These are phyloP conservation scores for Melanotus villosus DNA, from an alignment of 2,888 invertebrate genomes.

Conservation along the genomic window DNA sequence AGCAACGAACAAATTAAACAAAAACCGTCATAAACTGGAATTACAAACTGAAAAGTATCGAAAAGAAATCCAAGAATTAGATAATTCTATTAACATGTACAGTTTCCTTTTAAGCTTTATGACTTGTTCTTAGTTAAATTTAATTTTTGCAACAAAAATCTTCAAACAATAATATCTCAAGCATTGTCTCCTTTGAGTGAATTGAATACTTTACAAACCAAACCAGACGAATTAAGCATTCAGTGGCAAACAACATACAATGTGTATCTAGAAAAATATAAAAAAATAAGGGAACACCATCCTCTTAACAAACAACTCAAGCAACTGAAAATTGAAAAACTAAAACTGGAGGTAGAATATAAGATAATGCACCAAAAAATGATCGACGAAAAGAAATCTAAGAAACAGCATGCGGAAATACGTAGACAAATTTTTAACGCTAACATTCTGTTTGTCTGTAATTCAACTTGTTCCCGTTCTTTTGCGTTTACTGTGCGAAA, in stretches of 20 bases:
- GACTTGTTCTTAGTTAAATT: too few relatives aligned
- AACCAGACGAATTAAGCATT: background rate
- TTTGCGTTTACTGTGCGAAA: too few relatives aligned
- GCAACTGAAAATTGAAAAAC: background rate
- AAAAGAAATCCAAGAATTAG: background rate
- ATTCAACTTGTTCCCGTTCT: too few relatives aligned
- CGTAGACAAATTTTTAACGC: background rate
- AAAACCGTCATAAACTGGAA: background rate
- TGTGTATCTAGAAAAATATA: constrained; percentile 2
- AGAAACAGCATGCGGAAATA: background rate
- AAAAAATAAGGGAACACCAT: background rate
- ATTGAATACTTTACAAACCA: background rate
- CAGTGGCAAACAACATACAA: background rate
- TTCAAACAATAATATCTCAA: too few relatives aligned
- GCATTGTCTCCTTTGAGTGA: too few relatives aligned
- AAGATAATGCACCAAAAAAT: background rate
- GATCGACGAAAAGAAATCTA: background rate
- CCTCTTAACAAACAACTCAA: constrained; percentile 3
- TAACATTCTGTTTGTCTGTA: too few relatives aligned
- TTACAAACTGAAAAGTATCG: background rate
- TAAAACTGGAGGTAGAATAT: constrained; percentile 1
- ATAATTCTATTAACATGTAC: constrained; percentile 5
- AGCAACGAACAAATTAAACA: background rate
- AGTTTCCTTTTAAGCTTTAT: background rate
- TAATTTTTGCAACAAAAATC: too few relatives aligned